Percentiles rank a stretch among this genome's conserved stretches.
Conservation (phyloP, 2,888 invertebrate genomes). For the Leptinotarsa haldemani region DNA sequence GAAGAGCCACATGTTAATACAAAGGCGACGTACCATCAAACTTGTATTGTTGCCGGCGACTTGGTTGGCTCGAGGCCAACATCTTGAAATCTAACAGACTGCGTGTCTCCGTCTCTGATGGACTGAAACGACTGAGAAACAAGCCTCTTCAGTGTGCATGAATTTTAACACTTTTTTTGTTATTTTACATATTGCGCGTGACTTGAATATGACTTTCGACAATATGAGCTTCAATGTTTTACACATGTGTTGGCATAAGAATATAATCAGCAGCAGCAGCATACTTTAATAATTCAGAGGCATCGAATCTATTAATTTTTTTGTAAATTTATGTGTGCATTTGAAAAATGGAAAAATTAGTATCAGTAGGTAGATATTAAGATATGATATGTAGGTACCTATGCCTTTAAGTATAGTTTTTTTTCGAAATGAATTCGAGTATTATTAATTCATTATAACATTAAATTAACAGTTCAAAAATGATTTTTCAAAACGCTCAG, state of each 20-base stretch:
- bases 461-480: too few species aligned
- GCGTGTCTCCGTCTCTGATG: constrained; percentile 20
- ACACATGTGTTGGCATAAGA: neutral
- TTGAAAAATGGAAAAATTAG: too few species aligned
- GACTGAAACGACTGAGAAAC: neutral
- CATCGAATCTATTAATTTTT: neutral
- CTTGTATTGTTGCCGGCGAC: constrained; percentile 17
- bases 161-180: neutral
- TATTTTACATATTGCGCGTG: constrained; percentile 1
- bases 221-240: neutral
- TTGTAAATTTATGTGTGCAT: too few species aligned
- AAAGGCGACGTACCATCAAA: neutral
- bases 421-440: too few species aligned
- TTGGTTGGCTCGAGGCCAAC: constrained; percentile 17
- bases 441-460: too few species aligned
- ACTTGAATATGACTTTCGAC: neutral
- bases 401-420: too few species aligned
- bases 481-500: too few species aligned
- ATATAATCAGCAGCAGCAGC: neutral
- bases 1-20: constrained; percentile 8
- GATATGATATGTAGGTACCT: too few species aligned
- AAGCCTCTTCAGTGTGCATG: neutral
- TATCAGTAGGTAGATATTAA: too few species aligned
- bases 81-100: constrained; percentile 13
- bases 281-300: neutral